A percentile compares a stretch with the other conserved stretches of the same genome.
These are phyloP conservation scores for Oscheius sp. DNA, from an alignment of 2,888 invertebrate species.

Conservation along the genomic window DNA sequence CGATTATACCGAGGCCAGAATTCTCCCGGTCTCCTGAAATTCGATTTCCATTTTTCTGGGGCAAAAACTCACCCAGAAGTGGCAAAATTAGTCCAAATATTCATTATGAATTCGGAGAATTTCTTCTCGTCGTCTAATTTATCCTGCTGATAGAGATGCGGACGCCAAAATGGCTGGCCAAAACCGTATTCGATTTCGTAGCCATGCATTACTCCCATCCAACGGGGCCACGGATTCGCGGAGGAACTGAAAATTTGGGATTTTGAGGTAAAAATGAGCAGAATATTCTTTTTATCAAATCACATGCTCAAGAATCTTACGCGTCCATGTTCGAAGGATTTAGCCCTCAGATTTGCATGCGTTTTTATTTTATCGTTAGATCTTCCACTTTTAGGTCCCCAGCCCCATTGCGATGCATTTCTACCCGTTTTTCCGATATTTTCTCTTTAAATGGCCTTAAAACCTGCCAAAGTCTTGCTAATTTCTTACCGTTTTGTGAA, in stretches of 20 bases:
- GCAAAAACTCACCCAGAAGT: conserved; percentile 84
- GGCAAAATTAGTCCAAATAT: conserved; percentile 91
- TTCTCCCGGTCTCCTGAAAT: conserved; percentile 43
- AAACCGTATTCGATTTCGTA: conserved; percentile 98
- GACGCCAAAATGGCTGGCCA: conserved; percentile 91
- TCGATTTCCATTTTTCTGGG: not conserved
- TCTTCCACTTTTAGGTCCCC: not conserved
- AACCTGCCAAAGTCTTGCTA: not conserved
- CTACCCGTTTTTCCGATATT: too few species aligned
- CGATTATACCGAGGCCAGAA: conserved; percentile 71
- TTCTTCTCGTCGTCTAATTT: conserved; percentile 70
- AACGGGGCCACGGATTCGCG: conserved; percentile 93
- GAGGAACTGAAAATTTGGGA: conserved; percentile 60
- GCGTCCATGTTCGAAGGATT: too few species aligned
- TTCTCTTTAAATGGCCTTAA: too few species aligned
- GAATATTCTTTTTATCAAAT: too few species aligned
- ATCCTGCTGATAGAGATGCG: conserved; percentile 84
- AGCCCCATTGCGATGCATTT: too few species aligned
- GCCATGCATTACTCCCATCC: conserved; percentile 99
- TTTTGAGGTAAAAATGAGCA: not conserved
- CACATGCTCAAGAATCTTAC: too few species aligned
- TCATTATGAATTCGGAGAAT: conserved; percentile 90
- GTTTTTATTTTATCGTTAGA: too few species aligned
- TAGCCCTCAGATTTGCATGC: not conserved
- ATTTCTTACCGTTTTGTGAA: conserved; percentile 68